These are phyloP conservation scores for Arrhamphus sclerolepis DNA, from an alignment of 2,797 vertebrate species.

Conservation along the genomic window DNA sequence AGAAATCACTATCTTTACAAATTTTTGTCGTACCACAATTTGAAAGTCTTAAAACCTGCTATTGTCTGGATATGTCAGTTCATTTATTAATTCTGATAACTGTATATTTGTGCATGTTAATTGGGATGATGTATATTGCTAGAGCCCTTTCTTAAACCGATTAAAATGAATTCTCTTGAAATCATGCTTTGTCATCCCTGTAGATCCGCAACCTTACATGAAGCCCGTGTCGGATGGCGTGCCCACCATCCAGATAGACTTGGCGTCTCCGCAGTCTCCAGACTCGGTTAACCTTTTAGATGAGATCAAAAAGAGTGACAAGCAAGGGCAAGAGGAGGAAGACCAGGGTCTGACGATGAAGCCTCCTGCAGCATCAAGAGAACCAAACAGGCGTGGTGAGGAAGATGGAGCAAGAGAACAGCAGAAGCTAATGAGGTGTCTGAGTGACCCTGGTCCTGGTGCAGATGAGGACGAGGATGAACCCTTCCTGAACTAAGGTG, in stretches of 20 bases:
- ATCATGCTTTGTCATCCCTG: slow-evolving; percentile 9
- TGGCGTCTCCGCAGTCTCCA: slow-evolving; percentile 91
- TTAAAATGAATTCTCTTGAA: not conserved
- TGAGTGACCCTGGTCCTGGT: slow-evolving; percentile 94
- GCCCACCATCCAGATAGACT: slow-evolving; percentile 92
- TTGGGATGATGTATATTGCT: too few relatives aligned
- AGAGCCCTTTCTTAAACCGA: too few relatives aligned
- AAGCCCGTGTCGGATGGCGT: slow-evolving; percentile 77
- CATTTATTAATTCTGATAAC: not conserved
- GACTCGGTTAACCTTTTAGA: slow-evolving; percentile 86
- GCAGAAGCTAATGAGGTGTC: slow-evolving; percentile 89
- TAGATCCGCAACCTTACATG: slow-evolving; percentile 88
- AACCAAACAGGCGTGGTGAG: slow-evolving; percentile 47
- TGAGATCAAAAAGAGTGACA: slow-evolving; percentile 71
- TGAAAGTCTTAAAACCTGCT: slow-evolving; percentile 11
- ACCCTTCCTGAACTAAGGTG: slow-evolving; percentile 83
- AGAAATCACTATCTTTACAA: slow-evolving; percentile 7
- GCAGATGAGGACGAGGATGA: slow-evolving; percentile 88
- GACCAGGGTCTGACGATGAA: slow-evolving; percentile 86
- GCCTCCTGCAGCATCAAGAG: slow-evolving; percentile 69
- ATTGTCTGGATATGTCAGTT: slow-evolving; percentile 13
- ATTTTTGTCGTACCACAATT: slow-evolving; percentile 15
- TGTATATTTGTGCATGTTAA: too few relatives aligned
- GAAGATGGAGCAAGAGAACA: slow-evolving; percentile 80
- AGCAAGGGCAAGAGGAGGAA: slow-evolving; percentile 50